A percentile compares a stretch with the other conserved stretches of the same genome.
Conservation (phyloP, 2,797 vertebrate species). For the Chiloscyllium punctatum region DNA sequence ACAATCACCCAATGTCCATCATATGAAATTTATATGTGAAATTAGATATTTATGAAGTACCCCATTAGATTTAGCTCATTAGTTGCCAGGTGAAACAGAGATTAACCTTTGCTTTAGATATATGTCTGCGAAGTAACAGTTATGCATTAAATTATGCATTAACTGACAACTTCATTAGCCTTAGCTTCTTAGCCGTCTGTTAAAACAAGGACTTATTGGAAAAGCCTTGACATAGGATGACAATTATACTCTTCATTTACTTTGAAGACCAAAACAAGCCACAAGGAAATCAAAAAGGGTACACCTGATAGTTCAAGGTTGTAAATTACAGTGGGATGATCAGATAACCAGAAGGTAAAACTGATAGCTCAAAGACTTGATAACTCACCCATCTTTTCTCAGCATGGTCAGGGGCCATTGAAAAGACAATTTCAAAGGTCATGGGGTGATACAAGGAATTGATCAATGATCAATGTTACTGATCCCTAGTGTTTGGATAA, state of each 20-base stretch:
- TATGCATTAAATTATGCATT: background rate
- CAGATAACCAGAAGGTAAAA: background rate
- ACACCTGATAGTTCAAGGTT: conserved; percentile 6
- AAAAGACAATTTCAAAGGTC: background rate
- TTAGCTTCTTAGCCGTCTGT: background rate
- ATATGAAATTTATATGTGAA: conserved; percentile 10
- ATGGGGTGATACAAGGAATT: background rate
- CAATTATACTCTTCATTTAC: background rate
- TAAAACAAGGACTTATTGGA: background rate
- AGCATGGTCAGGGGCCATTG: background rate
- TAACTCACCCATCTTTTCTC: background rate
- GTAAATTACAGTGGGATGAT: background rate
- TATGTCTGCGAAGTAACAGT: background rate
- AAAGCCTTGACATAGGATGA: background rate
- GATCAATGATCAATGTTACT: background rate
- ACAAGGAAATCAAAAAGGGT: background rate
- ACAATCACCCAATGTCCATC: background rate
- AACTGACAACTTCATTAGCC: background rate
- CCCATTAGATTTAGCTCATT: background rate
- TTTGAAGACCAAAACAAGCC: background rate
- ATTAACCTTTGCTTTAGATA: background rate
- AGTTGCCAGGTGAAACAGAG: background rate
- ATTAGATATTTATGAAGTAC: conserved; percentile 6
- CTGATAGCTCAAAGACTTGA: background rate
- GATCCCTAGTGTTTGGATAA: background rate